These are phyloP conservation scores for Calidris pygmaea DNA, from an alignment of 2,113 vertebrate genomes.

Conservation along the genomic window DNA sequence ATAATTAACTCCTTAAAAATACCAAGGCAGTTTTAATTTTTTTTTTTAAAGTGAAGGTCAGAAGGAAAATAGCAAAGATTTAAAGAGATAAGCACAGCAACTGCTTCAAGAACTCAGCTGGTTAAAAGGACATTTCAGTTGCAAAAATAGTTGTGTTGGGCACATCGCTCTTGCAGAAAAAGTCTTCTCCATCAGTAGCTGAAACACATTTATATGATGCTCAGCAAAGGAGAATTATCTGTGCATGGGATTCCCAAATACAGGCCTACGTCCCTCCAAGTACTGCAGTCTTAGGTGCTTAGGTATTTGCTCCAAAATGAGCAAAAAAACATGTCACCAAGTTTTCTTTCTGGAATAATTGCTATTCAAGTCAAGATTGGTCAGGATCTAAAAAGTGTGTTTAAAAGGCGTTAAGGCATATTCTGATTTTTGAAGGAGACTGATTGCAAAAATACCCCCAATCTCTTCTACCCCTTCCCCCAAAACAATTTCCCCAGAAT, in stretches of 20 bases:
- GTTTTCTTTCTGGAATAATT: neutral
- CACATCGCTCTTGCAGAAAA: neutral
- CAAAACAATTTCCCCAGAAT: rapidly evolving
- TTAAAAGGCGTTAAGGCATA: neutral
- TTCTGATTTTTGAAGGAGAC: neutral
- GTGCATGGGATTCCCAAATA: neutral
- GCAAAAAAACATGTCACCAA: rapidly evolving
- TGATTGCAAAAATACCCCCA: neutral
- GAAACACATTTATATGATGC: neutral
- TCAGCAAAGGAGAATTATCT: neutral
- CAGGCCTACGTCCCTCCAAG: neutral
- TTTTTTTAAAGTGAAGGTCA: no score
- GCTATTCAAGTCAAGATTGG: neutral
- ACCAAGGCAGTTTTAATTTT: no score
- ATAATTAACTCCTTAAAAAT: neutral
- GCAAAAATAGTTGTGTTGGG: neutral
- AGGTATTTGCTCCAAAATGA: neutral
- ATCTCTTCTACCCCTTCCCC: neutral
- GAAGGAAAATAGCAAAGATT: no score
- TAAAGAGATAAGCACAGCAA: no score
- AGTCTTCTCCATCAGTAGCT: rapidly evolving
- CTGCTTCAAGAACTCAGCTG: neutral
- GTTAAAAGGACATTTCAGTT: neutral
- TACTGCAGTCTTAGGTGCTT: neutral
- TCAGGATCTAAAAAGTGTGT: neutral